A percentile compares a stretch with the other conserved stretches of the same genome.
phyloP scores from a whole-genome alignment of 1,140 invertebrate species.

The Procambarus virginalis region DNA sequence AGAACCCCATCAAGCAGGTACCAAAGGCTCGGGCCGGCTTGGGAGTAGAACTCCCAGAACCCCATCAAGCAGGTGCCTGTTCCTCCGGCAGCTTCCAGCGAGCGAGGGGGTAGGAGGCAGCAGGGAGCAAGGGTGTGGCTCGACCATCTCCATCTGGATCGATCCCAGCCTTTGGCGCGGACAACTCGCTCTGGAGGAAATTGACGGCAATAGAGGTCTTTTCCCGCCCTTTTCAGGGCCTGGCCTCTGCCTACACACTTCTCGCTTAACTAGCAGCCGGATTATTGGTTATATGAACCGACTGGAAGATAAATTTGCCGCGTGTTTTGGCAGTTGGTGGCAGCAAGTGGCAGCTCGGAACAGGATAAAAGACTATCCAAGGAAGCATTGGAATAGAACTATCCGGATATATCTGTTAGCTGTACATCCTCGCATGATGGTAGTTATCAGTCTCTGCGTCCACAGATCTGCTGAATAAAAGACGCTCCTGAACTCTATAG shows the following conservation, averaged over 20 bases:
- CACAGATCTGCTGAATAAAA: too few relatives aligned
- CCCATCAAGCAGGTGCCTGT: too few relatives aligned
- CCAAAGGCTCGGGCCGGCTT: too few relatives aligned
- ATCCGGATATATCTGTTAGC: too few relatives aligned
- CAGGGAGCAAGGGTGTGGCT: conserved; percentile 36
- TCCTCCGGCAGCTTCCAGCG: conserved; percentile 1
- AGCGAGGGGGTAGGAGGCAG: conserved; percentile 12
- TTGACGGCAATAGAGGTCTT: conserved; percentile 17
- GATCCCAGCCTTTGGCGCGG: conserved; percentile 46
- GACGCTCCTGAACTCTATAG: too few relatives aligned
- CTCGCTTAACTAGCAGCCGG: not conserved
- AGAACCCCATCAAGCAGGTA: too few relatives aligned
- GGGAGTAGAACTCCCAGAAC: too few relatives aligned
- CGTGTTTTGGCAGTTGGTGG: not conserved
- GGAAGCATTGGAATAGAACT: not conserved
- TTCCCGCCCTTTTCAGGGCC: not conserved
- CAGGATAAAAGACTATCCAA: not conserved
- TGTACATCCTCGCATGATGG: too few relatives aligned
- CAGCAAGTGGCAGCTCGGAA: not conserved
- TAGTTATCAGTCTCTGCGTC: too few relatives aligned
- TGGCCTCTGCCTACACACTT: not conserved
- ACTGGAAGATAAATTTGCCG: too few relatives aligned
- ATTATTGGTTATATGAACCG: not conserved
- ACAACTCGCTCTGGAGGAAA: conserved; percentile 26
- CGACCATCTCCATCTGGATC: conserved; percentile 48